These are phyloP conservation scores for Calliphora vomitoria DNA, from an alignment of 2,888 invertebrate species.

Conservation along the genomic window DNA sequence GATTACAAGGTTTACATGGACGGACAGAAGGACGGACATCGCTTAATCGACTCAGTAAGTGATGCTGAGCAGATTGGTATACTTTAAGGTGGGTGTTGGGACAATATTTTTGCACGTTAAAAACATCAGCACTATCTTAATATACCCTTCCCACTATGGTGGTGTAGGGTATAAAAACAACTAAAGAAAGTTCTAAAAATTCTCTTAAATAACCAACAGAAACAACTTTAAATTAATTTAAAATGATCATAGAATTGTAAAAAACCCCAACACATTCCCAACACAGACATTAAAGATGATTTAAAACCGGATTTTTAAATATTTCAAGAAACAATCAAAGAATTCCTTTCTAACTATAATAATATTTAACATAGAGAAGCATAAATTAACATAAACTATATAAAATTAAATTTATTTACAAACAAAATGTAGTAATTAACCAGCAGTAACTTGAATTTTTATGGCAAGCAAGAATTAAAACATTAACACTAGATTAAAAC, in stretches of 20 bases:
- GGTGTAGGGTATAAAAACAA: no score
- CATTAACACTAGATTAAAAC: not conserved
- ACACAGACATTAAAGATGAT: not conserved
- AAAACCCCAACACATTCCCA: not conserved
- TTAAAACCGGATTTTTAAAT: not conserved
- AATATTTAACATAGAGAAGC: not conserved
- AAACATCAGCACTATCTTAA: no score
- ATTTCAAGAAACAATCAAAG: not conserved
- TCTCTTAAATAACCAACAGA: no score
- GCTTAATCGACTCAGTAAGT: no score
- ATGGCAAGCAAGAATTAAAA: not conserved
- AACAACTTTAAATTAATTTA: no score
- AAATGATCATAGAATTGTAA: not conserved
- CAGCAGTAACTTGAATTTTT: not conserved
- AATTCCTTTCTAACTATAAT: not conserved
- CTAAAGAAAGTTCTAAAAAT: no score
- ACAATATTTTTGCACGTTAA: no score
- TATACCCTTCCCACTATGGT: no score
- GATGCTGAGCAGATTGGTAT: no score
- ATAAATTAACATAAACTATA: not conserved
- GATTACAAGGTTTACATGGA: no score
- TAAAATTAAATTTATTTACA: not conserved
- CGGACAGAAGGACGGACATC: no score
- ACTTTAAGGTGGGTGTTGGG: no score
- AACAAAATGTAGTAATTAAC: not conserved